phyloP scores from a whole-genome alignment of 2,888 invertebrate genomes.

The Branchellion lobata region DNA sequence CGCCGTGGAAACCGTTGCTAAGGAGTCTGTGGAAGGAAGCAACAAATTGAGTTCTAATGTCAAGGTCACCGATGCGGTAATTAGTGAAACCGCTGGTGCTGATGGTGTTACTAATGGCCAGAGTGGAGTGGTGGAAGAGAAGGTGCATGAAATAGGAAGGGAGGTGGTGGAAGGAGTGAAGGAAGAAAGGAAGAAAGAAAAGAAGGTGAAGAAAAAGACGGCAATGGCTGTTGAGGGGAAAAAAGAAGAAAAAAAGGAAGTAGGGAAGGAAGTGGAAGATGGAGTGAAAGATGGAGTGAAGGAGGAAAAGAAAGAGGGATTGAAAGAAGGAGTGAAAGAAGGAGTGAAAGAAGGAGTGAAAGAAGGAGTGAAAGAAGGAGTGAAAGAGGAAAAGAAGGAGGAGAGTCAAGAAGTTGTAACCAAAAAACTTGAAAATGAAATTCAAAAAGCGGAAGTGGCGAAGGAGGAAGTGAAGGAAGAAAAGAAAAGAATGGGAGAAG shows the following conservation, averaged over 20 bases:
- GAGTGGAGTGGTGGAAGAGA: not conserved
- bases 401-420: not conserved
- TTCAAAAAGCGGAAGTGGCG: not conserved
- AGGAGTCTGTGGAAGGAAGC: not conserved
- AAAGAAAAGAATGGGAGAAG: not conserved
- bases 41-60: not conserved
- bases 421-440: not conserved
- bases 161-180: not conserved
- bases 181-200: not conserved
- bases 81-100: not conserved
- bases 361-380: no score
- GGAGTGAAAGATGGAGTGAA: no score
- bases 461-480: no score
- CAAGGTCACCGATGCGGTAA: not conserved
- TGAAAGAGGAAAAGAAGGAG: not conserved
- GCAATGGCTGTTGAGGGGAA: not conserved
- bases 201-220: not conserved
- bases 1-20: not conserved
- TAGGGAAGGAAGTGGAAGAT: no score
- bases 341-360: no score
- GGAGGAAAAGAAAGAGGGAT: no score
- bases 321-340: no score
- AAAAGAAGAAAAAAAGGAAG: no score
- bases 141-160: not conserved
- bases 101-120: not conserved